These are phyloP conservation scores for Triplophysa rosa DNA, from an alignment of 2,113 vertebrate species.

Conservation along the genomic window DNA sequence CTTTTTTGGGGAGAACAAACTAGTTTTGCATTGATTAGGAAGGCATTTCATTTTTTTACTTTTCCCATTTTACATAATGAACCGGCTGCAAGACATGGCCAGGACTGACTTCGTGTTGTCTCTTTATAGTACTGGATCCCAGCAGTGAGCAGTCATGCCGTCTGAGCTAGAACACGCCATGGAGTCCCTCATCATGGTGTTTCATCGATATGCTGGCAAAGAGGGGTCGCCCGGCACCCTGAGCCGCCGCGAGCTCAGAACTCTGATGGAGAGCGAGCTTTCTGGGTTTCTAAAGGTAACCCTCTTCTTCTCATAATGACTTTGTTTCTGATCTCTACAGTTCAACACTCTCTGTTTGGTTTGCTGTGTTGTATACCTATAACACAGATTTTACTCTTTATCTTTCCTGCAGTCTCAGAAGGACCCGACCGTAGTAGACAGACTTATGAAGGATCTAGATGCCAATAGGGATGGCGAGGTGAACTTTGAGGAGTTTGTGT, in stretches of 20 bases:
- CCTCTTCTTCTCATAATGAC: background rate
- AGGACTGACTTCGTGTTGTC: background rate
- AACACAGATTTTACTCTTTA: too few species aligned
- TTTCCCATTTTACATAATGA: background rate
- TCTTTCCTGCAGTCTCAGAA: slow-evolving; percentile 77
- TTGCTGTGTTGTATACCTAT: too few species aligned
- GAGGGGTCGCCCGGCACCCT: slow-evolving; percentile 77
- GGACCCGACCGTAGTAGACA: slow-evolving; percentile 75
- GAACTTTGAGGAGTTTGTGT: slow-evolving; percentile 89
- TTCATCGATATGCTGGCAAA: slow-evolving; percentile 80
- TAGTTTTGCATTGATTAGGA: background rate
- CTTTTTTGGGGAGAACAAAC: background rate
- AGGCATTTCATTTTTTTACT: background rate
- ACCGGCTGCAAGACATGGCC: background rate
- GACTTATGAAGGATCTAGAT: slow-evolving; percentile 89
- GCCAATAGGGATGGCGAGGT: slow-evolving; percentile 84
- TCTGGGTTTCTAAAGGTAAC: slow-evolving; percentile 81
- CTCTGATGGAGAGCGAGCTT: slow-evolving; percentile 78
- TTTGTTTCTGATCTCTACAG: background rate
- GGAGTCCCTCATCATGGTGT: slow-evolving; percentile 81
- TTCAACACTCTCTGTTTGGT: too few species aligned
- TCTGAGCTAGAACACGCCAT: slow-evolving; percentile 86
- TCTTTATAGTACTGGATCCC: background rate
- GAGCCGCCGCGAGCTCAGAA: slow-evolving; percentile 79
- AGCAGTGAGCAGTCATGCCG: slow-evolving; percentile 65